phyloP scores from a whole-genome alignment of 2,113 vertebrate species.

The Physeter macrocephalus region DNA sequence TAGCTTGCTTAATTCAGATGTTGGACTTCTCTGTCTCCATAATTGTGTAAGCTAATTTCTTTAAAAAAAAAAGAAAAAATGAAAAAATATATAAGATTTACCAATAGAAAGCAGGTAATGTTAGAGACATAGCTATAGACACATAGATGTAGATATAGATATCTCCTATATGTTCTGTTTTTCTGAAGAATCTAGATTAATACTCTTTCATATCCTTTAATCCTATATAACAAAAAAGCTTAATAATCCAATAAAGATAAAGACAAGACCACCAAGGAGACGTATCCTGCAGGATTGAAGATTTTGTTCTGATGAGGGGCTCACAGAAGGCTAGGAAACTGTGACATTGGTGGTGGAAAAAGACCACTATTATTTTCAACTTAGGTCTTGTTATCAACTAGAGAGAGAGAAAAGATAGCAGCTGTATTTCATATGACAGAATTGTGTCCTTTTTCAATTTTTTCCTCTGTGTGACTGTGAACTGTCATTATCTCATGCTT shows the following conservation, averaged over 20 bases:
- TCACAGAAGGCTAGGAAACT: not conserved
- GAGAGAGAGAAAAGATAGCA: not conserved
- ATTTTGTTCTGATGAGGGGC: not conserved
- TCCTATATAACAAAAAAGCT: not conserved
- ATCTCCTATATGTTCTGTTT: not conserved
- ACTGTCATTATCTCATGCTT: not conserved
- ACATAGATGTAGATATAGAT: not conserved
- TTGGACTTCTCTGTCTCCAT: not conserved
- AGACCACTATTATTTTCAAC: not conserved
- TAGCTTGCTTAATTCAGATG: not conserved
- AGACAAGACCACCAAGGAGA: not conserved
- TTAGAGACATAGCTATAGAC: not conserved
- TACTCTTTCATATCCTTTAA: not conserved
- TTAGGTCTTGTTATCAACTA: not conserved
- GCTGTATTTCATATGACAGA: not conserved
- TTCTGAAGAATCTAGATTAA: not conserved
- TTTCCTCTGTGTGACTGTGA: not conserved
- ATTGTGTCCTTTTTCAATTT: not conserved
- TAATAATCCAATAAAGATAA: not conserved
- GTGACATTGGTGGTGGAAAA: not conserved
- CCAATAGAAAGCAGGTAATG: not conserved
- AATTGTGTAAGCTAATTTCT: not conserved
- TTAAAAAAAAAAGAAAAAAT: not conserved
- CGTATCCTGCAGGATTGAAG: accelerated
- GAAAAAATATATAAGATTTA: not conserved